Evolutionary conservation across 2,888 invertebrate genomes (phyloP), one percentile per base, ranked within the genome.

Genomic region (Parnassius mnemosyne): DNA sequence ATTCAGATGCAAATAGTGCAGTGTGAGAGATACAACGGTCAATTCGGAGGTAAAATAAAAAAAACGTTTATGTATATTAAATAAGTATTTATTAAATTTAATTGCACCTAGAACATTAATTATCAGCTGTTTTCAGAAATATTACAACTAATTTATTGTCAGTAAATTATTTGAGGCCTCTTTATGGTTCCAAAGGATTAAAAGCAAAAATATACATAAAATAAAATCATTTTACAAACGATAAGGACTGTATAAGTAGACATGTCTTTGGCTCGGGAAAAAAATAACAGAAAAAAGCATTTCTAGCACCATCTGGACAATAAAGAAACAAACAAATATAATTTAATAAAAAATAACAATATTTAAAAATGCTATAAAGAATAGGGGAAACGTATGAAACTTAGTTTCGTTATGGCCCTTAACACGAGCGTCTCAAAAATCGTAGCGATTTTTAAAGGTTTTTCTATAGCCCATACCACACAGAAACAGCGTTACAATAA

Each of bases 41-140:
- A 34, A 34, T 34, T 34, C 7, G 7, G 34, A 7, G 3, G 34
- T 34, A 34, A 34, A 7, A 34, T 34, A 76, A 79, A 80, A 66
- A 68, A 65, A 65, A 10, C 60, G 25, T 49, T 54, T 9, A 9
- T 67, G 71, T 85, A 83, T 86, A 88, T 89, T 89, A 90, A 89
- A 90, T 90, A 90, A 81, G 85, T 88, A 89, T 89, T 89, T 89
- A 90, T 89, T 89, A 89, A 81, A 84, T 85, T 83, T 85, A 88
- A 86, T 85, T 85, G 84, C 88, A 88, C 85, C 85, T 86, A 86
- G 78, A 84, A 87, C 87, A 87, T 87, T 79, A 71, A 87, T 77
- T 52, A 34, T 73, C 77, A 77, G 78, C 69, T 73, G 71, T 72
- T 74, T 74, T 68, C 67, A 57, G 62, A 68, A 71, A 76, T 74